Percentiles rank a stretch among this genome's conserved stretches.
Conservation (phyloP, 1,140 invertebrate genomes). For the Hestina assimilis region DNA sequence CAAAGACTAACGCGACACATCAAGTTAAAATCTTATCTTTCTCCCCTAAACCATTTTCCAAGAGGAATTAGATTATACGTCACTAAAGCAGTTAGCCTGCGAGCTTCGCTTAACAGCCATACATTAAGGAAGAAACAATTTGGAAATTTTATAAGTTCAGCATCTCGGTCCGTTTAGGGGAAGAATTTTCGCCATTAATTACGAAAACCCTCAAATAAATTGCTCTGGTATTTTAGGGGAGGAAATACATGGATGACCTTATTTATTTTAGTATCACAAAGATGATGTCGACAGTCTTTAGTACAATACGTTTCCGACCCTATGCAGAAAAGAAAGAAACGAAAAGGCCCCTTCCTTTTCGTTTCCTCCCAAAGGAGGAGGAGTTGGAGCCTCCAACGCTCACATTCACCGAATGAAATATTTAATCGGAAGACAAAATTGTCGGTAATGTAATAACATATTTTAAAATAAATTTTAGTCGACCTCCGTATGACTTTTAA, state of each 20-base stretch:
- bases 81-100: background rate
- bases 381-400: no score
- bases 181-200: constrained; percentile 26
- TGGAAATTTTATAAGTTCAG: constrained; percentile 23
- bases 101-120: constrained; percentile 1
- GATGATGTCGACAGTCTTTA: no score
- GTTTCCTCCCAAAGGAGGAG: no score
- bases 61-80: background rate
- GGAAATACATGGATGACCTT: constrained; percentile 10
- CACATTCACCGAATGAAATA: no score
- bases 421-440: no score
- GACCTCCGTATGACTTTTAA: no score
- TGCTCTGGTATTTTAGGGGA: constrained; percentile 1
- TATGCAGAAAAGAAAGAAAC: no score
- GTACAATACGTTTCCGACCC: no score
- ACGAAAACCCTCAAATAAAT: constrained; percentile 16
- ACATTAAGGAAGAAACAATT: constrained; percentile 19
- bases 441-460: no score
- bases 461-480: no score
- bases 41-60: background rate
- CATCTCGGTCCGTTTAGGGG: constrained; percentile 9
- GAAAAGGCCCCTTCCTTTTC: no score
- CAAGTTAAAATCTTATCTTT: background rate
- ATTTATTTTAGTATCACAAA: no score
- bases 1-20: background rate